Conservation (phyloP, 2,888 invertebrate species). For the Eupithecia inturbata region DNA sequence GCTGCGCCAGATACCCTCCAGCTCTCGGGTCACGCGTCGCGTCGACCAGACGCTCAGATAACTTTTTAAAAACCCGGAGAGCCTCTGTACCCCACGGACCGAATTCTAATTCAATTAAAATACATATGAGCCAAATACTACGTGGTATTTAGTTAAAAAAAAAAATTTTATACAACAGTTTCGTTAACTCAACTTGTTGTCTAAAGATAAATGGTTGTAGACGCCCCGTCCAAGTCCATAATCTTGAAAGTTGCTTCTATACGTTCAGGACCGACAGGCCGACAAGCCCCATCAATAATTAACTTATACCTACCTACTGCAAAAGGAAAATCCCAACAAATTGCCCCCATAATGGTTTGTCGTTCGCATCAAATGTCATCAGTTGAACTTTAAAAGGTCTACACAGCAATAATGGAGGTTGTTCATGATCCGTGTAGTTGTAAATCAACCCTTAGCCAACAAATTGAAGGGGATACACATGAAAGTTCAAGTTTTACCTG, state of each 20-base stretch:
- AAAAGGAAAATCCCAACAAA: constrained; percentile 61
- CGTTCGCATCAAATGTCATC: constrained; percentile 73
- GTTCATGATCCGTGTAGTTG: constrained; percentile 70
- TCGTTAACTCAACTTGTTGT: background rate
- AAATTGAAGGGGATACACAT: constrained; percentile 68
- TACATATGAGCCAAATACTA: background rate
- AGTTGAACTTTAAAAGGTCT: constrained; percentile 75
- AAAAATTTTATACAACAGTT: background rate
- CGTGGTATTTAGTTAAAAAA: background rate
- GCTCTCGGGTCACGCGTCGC: too few species aligned
- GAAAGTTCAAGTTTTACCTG: constrained; percentile 63
- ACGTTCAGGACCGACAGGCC: background rate
- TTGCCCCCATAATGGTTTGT: constrained; percentile 63
- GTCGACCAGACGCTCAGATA: too few species aligned
- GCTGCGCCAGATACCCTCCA: too few species aligned
- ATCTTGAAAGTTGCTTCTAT: background rate
- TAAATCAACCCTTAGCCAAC: constrained; percentile 67
- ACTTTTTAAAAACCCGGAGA: too few species aligned
- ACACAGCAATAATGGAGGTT: constrained; percentile 65
- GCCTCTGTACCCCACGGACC: too few species aligned
- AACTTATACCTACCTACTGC: constrained; percentile 31
- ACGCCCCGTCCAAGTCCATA: background rate
- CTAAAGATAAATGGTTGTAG: background rate
- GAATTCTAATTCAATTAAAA: too few species aligned
- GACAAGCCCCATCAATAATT: constrained; percentile 9